Percentiles rank a stretch among this genome's conserved stretches.
phyloP scores from a whole-genome alignment of 2,797 vertebrate genomes.

The Argya squamiceps region DNA sequence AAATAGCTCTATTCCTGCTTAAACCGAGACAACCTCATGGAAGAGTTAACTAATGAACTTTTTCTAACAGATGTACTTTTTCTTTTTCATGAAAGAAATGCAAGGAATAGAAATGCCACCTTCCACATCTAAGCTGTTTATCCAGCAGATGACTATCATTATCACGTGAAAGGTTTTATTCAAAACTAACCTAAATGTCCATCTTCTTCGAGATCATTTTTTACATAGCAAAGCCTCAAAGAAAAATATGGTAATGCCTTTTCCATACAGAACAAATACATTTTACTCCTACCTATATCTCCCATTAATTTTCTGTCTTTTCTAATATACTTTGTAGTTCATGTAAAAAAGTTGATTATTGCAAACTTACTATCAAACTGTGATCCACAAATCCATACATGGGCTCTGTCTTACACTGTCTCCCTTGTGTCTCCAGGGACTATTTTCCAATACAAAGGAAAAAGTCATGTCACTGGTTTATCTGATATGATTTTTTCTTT shows the following conservation, averaged over 20 bases:
- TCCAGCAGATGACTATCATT: background rate
- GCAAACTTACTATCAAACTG: background rate
- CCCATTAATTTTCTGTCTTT: background rate
- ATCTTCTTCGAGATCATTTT: background rate
- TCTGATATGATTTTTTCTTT: background rate
- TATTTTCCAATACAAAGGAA: background rate
- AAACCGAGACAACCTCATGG: background rate
- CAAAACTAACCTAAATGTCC: background rate
- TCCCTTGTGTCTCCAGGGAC: background rate
- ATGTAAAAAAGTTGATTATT: background rate
- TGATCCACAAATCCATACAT: background rate
- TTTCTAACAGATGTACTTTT: background rate
- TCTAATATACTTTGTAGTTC: background rate
- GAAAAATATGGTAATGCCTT: background rate
- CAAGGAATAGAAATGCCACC: background rate
- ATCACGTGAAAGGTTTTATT: background rate
- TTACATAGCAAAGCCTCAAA: background rate
- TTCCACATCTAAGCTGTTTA: background rate
- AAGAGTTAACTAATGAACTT: background rate
- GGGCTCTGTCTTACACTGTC: rapidly evolving
- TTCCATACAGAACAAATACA: background rate
- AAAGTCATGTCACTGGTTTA: background rate
- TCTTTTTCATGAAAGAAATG: background rate
- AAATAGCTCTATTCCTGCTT: background rate
- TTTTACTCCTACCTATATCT: background rate